These are phyloP conservation scores for Fistularia tabacaria DNA, from an alignment of 2,797 vertebrate genomes.

Conservation along the genomic window DNA sequence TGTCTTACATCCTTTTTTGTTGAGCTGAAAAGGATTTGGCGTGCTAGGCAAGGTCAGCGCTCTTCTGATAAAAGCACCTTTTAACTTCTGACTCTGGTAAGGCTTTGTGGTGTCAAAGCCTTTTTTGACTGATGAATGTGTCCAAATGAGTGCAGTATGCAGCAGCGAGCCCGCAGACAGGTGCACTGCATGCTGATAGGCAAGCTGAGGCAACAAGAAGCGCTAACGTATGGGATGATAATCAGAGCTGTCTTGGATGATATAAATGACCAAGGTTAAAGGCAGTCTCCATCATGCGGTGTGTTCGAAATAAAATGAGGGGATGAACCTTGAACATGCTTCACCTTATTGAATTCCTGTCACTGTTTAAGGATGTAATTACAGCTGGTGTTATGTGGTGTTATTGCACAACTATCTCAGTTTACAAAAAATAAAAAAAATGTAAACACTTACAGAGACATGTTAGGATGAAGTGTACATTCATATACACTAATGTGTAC, in stretches of 20 bases:
- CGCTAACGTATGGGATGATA: conserved; percentile 29
- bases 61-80: conserved; percentile 34
- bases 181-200: conserved; percentile 45
- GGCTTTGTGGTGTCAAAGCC: background rate
- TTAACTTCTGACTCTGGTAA: conserved; percentile 31
- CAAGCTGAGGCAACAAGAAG: conserved; percentile 8
- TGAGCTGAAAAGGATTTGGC: conserved; percentile 14
- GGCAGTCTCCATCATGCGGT: conserved; percentile 5
- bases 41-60: conserved; percentile 11
- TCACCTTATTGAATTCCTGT: no score
- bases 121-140: conserved; percentile 26
- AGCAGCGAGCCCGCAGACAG: conserved; percentile 26
- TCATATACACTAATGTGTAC: no score
- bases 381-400: no score
- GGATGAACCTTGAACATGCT: conserved; percentile 6
- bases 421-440: no score
- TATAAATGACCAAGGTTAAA: conserved; percentile 32
- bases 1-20: conserved; percentile 27
- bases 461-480: no score
- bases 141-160: conserved; percentile 36
- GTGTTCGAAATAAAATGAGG: conserved; percentile 23
- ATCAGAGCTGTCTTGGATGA: conserved; percentile 32
- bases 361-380: no score
- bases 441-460: no score
- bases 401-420: no score